A percentile compares a stretch with the other conserved stretches of the same genome.
Evolutionary conservation across 2,797 vertebrate species (phyloP).

Genomic region (Apogon hyalosoma): DNA sequence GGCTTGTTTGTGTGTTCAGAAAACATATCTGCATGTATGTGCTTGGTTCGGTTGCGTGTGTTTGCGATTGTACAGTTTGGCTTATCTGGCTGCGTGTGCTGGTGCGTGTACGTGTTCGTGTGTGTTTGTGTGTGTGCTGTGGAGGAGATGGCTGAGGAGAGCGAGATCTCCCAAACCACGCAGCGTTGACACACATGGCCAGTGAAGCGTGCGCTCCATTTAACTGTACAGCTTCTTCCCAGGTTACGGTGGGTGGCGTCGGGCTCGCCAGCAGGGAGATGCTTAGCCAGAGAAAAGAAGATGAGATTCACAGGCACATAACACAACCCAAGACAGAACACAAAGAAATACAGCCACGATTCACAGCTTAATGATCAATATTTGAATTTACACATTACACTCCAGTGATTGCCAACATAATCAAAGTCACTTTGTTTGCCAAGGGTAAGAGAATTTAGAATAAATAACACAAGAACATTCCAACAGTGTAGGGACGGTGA

Average conservation of each 20-base stretch:
- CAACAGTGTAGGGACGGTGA: too few relatives aligned
- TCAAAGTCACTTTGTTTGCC: slow-evolving; percentile 16
- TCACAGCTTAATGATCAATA: slow-evolving; percentile 44
- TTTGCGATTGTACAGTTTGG: slow-evolving; percentile 41
- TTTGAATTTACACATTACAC: slow-evolving; percentile 51
- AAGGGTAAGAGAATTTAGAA: slow-evolving; percentile 23
- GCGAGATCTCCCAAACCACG: slow-evolving; percentile 59
- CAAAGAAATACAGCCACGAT: slow-evolving; percentile 28
- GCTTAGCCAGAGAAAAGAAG: slow-evolving; percentile 40
- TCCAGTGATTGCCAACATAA: slow-evolving; percentile 35
- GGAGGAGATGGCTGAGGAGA: slow-evolving; percentile 55
- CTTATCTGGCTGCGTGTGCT: slow-evolving; percentile 55
- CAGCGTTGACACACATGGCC: slow-evolving; percentile 74
- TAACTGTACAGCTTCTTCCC: slow-evolving; percentile 71
- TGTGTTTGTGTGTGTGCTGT: slow-evolving; percentile 41
- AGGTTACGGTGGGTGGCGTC: slow-evolving; percentile 49
- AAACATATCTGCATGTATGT: slow-evolving; percentile 9
- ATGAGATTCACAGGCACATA: slow-evolving; percentile 36
- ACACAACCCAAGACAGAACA: neutral
- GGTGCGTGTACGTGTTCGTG: slow-evolving; percentile 21
- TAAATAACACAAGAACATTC: slow-evolving; percentile 13
- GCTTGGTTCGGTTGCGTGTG: neutral
- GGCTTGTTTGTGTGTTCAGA: slow-evolving; percentile 10
- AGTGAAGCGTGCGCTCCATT: slow-evolving; percentile 77
- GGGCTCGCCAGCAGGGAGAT: slow-evolving; percentile 30